Evolutionary conservation across 2,113 vertebrate species (phyloP).

Genomic region (Hoplias malabaricus): DNA sequence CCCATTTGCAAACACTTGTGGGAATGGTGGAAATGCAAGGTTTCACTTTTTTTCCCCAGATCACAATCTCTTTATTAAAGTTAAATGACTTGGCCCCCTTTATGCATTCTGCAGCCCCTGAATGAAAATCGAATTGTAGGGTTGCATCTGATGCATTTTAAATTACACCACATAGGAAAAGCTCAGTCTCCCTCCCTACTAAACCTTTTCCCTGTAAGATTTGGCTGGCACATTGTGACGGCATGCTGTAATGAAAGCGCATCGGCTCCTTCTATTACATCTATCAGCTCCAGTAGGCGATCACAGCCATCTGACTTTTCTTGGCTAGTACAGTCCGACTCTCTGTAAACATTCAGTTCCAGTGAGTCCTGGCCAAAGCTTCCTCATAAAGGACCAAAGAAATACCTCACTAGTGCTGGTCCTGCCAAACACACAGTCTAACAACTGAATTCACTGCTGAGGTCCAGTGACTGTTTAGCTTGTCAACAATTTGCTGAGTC

Average conservation of each 20-base stretch:
- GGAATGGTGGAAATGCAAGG: neutral
- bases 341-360: conserved; percentile 30
- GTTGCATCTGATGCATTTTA: conserved; percentile 27
- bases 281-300: conserved; percentile 34
- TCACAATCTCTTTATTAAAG: conserved; percentile 7
- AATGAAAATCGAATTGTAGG: conserved; percentile 29
- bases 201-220: conserved; percentile 10
- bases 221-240: conserved; percentile 29
- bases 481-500: neutral
- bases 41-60: neutral
- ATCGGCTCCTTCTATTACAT: conserved; percentile 18
- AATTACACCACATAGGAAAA: conserved; percentile 9
- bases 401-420: conserved; percentile 4
- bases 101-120: conserved; percentile 4
- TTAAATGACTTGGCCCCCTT: neutral
- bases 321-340: conserved; percentile 2
- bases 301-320: conserved; percentile 33
- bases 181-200: conserved; percentile 5
- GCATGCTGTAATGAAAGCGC: conserved; percentile 36
- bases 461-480: conserved; percentile 6
- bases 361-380: conserved; percentile 9
- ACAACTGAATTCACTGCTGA: conserved; percentile 15
- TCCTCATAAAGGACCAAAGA: conserved; percentile 24
- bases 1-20: neutral
- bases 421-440: conserved; percentile 3